Conservation (phyloP, 2,888 invertebrate genomes). For the Conops quadrifasciatus region DNA sequence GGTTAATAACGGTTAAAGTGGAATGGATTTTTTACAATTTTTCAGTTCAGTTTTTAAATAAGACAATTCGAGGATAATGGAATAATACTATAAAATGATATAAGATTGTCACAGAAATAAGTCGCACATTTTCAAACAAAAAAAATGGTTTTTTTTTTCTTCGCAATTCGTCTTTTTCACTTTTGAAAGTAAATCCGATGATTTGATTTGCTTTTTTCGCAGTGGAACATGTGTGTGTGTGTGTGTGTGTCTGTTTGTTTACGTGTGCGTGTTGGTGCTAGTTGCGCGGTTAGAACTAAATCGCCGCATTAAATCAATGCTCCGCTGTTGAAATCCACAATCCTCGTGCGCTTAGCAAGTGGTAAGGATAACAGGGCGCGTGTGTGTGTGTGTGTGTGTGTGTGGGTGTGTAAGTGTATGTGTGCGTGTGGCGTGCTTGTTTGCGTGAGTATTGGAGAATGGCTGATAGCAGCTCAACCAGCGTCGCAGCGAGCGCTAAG, state of each 20-base stretch:
- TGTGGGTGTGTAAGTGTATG: constrained; percentile 17
- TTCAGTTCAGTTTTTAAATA: too few relatives aligned
- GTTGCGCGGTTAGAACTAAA: constrained; percentile 12
- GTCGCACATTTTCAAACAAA: too few relatives aligned
- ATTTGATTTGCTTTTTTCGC: too few relatives aligned
- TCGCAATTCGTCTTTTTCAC: too few relatives aligned
- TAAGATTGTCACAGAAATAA: too few relatives aligned
- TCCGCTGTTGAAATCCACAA: constrained; percentile 1
- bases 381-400: constrained; percentile 19
- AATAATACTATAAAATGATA: too few relatives aligned
- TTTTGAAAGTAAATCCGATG: too few relatives aligned
- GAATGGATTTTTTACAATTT: too few relatives aligned
- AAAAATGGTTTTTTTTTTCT: too few relatives aligned
- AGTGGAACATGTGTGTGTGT: neutral
- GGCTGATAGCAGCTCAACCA: constrained; percentile 3
- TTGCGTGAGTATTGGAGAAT: neutral
- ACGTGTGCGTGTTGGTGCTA: neutral
- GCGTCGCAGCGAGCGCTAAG: neutral
- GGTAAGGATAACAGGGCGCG: constrained; percentile 10
- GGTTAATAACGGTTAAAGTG: too few relatives aligned
- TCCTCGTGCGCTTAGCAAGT: constrained; percentile 17
- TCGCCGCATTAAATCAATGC: constrained; percentile 21
- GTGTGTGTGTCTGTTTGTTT: too few relatives aligned
- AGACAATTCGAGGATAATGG: too few relatives aligned
- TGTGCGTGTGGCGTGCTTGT: constrained; percentile 5